Conservation (phyloP, 1,140 invertebrate species). For the Drosophila grimshawi region DNA sequence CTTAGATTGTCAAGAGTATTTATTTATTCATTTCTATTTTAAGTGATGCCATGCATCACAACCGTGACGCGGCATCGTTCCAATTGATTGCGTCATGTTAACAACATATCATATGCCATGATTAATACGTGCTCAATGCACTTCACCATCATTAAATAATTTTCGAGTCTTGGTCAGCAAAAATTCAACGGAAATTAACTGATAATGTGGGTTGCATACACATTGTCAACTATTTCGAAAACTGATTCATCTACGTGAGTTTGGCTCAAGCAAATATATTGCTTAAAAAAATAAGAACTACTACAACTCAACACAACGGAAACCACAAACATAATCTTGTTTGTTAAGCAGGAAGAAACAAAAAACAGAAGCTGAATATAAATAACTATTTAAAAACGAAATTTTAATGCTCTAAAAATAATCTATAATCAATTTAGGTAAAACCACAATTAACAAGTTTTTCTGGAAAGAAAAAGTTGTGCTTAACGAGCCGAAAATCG, state of each 20-base stretch:
- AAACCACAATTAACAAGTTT: no score
- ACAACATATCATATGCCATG: slow-evolving; percentile 36
- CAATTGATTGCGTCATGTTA: slow-evolving; percentile 63
- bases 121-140: slow-evolving; percentile 65
- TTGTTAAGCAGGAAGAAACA: background rate
- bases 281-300: background rate
- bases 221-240: background rate
- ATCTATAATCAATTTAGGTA: no score
- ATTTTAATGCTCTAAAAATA: background rate
- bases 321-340: slow-evolving; percentile 42
- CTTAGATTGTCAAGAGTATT: background rate
- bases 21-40: slow-evolving; percentile 64
- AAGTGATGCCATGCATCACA: slow-evolving; percentile 46
- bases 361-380: background rate
- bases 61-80: slow-evolving; percentile 43
- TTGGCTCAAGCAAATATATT: slow-evolving; percentile 23
- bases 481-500: no score
- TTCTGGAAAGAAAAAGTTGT: no score
- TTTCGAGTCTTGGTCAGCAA: slow-evolving; percentile 25
- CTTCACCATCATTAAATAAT: slow-evolving; percentile 24
- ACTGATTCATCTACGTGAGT: slow-evolving; percentile 54
- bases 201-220: slow-evolving; percentile 38
- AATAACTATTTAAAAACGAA: background rate
- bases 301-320: slow-evolving; percentile 39
- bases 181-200: slow-evolving; percentile 64